Evolutionary conservation across 2,113 vertebrate genomes (phyloP), one percentile per base, ranked within the genome.

Genomic region (Austrofundulus limnaeus): DNA sequence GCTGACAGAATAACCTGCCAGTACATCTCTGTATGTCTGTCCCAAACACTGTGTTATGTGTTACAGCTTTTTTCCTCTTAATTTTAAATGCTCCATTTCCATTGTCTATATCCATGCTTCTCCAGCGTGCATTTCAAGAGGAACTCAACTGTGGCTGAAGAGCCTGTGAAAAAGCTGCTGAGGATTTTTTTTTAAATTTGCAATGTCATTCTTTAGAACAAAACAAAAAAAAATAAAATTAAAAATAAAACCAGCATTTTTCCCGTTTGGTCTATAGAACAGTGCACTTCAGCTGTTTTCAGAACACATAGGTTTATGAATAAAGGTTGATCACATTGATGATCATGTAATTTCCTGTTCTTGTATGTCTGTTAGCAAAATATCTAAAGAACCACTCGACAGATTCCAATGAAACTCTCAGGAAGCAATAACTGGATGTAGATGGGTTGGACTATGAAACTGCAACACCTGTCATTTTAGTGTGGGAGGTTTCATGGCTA

Each of bases 161-260:
- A 73, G 61, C 72, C 74, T 75, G 58, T 51, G 60, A 81, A 46
- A 75, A 68, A 59, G 67, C 76, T 81, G 69, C 72, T 77, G 60
- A 59, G 34, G 52, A 23, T 48, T 71, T 53, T 76, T 45, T 46
- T 23, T 11, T 63, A 65, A 47, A 43, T n/a, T n/a, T n/a, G n/a
- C 61, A 52, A 70, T 81, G 71, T 78, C 65, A 61, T 41, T 34
- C 31, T 34, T 34, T 34, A 51, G 38, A 11, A 25, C 1, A 47
- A 59, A 71, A 61, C 45, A 51, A 23, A 16, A 34, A 15, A 54
- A n/a, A 47, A 43, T n/a, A n/a, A n/a, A n/a, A n/a, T n/a, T n/a
- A n/a, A n/a, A n/a, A n/a, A n/a, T n/a, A n/a, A n/a, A n/a, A n/a
- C n/a, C 61, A 12, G 42, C 55, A 74, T 20, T 48, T 47, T 43